A percentile compares a stretch with the other conserved stretches of the same genome.
phyloP scores from a whole-genome alignment of 2,888 invertebrate species.

The Melieria crassipennis region DNA sequence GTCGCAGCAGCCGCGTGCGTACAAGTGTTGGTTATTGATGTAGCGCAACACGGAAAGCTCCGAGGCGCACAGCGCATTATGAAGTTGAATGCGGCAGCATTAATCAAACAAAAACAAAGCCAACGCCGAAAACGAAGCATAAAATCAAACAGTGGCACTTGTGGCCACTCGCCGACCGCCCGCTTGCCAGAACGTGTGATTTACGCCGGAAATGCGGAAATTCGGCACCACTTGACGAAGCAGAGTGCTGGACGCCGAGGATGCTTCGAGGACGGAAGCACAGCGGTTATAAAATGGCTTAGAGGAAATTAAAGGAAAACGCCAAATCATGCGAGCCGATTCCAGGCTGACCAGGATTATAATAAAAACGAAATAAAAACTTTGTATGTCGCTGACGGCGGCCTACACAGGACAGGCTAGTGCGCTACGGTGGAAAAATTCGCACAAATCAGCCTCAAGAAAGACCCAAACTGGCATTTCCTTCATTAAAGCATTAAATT shows the following conservation, averaged over 20 bases:
- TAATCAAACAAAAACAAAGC: conserved; percentile 9
- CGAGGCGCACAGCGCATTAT: neutral
- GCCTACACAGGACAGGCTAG: too few species aligned
- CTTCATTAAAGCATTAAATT: too few species aligned
- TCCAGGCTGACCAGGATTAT: neutral
- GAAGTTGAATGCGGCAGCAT: neutral
- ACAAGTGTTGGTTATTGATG: neutral
- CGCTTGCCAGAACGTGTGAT: too few species aligned
- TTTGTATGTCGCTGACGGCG: too few species aligned
- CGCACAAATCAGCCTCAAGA: too few species aligned
- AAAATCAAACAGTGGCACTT: neutral
- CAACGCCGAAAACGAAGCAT: neutral
- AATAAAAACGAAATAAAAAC: too few species aligned
- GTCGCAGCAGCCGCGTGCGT: neutral
- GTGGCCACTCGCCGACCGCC: neutral
- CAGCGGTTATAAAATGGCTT: conserved; percentile 10
- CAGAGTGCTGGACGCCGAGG: neutral
- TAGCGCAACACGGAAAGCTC: neutral
- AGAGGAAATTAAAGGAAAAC: conserved; percentile 15
- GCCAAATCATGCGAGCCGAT: conserved; percentile 21
- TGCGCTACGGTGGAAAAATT: too few species aligned
- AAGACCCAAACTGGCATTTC: too few species aligned
- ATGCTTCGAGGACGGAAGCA: neutral
- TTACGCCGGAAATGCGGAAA: too few species aligned
- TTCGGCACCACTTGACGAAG: too few species aligned